Conservation (phyloP, 2,797 vertebrate species). For the Lepilemur ruficaudatus region DNA sequence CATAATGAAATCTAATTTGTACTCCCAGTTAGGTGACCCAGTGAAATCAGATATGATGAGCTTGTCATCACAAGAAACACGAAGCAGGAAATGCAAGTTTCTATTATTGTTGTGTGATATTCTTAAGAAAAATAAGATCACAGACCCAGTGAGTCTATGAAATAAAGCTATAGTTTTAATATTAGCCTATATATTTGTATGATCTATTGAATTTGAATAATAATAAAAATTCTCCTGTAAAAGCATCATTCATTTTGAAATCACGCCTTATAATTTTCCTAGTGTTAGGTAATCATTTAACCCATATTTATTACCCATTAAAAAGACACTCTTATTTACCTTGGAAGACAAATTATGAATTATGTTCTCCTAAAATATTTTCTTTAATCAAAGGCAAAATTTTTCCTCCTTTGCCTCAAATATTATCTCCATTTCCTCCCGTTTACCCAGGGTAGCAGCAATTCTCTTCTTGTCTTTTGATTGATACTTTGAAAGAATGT, state of each 20-base stretch:
- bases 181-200: not conserved
- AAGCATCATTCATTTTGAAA: not conserved
- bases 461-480: not conserved
- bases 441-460: not conserved
- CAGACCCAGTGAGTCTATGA: not conserved
- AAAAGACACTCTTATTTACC: not conserved
- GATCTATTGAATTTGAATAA: not conserved
- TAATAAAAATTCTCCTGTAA: not conserved
- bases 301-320: slow-evolving; percentile 17
- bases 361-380: not conserved
- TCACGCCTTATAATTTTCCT: not conserved
- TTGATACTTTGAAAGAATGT: not conserved
- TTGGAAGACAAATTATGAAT: not conserved
- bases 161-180: slow-evolving; percentile 6
- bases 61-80: slow-evolving; percentile 27
- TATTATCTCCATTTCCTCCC: not conserved
- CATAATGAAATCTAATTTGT: not conserved
- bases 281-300: not conserved
- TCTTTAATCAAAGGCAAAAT: not conserved
- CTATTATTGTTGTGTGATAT: not conserved
- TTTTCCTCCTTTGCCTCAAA: slow-evolving; percentile 3
- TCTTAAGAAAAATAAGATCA: not conserved
- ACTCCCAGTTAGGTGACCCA: not conserved
- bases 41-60: not conserved
- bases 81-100: slow-evolving; percentile 33